phyloP scores from a whole-genome alignment of 2,888 invertebrate species.

The Stramonita haemastoma region DNA sequence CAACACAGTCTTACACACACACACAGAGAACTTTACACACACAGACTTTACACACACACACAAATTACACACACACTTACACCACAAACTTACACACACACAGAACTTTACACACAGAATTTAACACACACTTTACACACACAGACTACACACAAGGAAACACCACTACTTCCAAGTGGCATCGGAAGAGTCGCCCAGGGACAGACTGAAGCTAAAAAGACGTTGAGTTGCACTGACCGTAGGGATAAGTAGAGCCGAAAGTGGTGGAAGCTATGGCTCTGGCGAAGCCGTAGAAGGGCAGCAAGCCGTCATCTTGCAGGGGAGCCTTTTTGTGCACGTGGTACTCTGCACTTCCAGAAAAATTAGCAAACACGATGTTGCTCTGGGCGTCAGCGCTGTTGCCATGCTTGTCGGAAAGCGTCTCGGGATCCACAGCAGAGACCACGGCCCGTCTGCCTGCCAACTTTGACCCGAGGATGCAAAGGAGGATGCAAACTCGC shows the following conservation, averaged over 20 bases:
- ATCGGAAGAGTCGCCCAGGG: background rate
- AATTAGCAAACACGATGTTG: background rate
- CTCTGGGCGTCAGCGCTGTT: background rate
- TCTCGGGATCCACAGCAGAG: background rate
- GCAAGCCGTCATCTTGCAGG: background rate
- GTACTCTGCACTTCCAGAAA: background rate
- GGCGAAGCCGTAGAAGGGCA: background rate
- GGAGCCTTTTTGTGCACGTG: background rate
- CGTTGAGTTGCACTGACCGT: background rate
- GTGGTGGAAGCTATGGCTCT: background rate
- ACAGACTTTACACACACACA: background rate
- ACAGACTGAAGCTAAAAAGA: background rate
- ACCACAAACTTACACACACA: background rate
- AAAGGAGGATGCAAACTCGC: no score
- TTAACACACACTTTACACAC: no score
- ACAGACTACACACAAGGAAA: background rate
- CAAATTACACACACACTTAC: no score
- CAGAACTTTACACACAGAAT: no score
- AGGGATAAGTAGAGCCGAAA: background rate
- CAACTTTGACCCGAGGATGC: no score
- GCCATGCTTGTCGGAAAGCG: background rate
- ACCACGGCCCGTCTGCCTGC: background rate
- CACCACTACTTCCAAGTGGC: background rate
- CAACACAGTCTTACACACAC: no score
- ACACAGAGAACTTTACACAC: no score